Base-by-base conservation (phyloP, 2,888 invertebrate species). In the Luffia ferchaultella region DNA sequence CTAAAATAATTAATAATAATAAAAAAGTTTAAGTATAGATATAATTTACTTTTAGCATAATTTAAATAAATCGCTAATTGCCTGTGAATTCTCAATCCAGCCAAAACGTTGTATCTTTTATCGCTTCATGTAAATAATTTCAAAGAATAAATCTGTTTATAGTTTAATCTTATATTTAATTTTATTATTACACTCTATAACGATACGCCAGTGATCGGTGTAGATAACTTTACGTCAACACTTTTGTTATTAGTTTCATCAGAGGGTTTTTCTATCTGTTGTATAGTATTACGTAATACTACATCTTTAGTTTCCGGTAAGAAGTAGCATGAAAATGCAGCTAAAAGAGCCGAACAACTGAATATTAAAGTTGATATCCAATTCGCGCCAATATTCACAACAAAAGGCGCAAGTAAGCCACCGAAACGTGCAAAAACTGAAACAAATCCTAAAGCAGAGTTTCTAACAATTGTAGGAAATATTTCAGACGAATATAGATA, bases 401-500 rank as follows among this genome's bases (percentile, higher is more conserved):
- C 85, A 66, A 89, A 91, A 0, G 90, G 90, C 2, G 91, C 89
- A 18, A 87, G 63, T 63, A 90, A 89, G 15, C 90, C 90, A 20
- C 91, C 91, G 46, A 89, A 64, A 60, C 91, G 83, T 1, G 89
- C 90, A 60, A 88, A 88, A 71, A 89, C 86, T 1, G 90, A 90
- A 51, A 89, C 87, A 40, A 88, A 82, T n/a, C 91, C 93, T 60
- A 93, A 88, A 0, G 92, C 93, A 41, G 91, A 89, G 67, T 93
- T 93, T 55, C 93, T 83, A 2, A 93, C 87, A 2, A 91, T 88
- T 0, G 93, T 94, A 0, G 93, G 93, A 63, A 92, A 93, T 42
- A 93, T 71, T 74, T 94, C 93, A 0, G 92, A 90, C 5, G 91
- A 88, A 67, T 89, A 93, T 17, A 93, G 85, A 65, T 90, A 91